phyloP scores from a whole-genome alignment of 2,797 vertebrate species.

The Cyclura pinguis region DNA sequence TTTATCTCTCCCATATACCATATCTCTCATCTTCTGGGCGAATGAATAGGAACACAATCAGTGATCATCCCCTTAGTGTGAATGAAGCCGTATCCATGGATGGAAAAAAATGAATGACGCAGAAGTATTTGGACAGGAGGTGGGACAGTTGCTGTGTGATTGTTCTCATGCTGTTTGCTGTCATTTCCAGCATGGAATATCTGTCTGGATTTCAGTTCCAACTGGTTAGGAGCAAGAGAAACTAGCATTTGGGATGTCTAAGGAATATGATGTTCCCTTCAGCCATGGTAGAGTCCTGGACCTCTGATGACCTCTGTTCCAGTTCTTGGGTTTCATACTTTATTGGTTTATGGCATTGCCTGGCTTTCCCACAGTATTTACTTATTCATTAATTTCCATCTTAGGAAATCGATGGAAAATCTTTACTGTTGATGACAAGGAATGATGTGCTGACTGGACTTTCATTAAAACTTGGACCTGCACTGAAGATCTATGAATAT shows the following conservation, averaged over 20 bases:
- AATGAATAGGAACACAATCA: background rate
- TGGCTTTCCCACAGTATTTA: constrained; percentile 11
- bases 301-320: background rate
- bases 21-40: too few relatives aligned
- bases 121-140: background rate
- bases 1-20: background rate
- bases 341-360: background rate
- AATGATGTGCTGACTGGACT: constrained; percentile 98
- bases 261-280: background rate
- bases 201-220: background rate
- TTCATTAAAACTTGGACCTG: constrained; percentile 97
- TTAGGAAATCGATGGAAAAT: constrained; percentile 99
- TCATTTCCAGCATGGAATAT: background rate
- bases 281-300: background rate
- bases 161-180: background rate
- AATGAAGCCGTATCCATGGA: background rate
- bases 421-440: constrained; percentile 97
- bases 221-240: background rate
- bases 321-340: background rate
- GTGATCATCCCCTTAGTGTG: background rate
- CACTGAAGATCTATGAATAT: constrained; percentile 99
- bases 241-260: background rate
- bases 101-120: background rate
- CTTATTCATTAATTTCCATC: constrained; percentile 68
- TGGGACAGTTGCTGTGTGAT: background rate